Evolutionary conservation across 2,797 vertebrate species (phyloP).

Genomic region (Sebastes taczanowskii): DNA sequence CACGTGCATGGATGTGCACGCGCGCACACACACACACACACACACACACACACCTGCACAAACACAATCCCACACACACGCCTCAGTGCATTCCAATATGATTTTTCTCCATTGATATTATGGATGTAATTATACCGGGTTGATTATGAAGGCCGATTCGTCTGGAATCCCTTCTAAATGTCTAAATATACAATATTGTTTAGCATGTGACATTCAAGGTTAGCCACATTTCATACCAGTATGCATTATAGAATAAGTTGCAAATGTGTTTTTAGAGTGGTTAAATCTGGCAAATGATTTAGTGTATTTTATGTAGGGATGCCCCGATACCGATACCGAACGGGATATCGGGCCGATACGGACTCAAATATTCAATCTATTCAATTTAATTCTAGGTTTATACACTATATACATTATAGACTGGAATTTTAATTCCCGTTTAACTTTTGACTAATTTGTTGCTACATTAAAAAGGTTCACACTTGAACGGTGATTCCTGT

Average conservation of each 20-base stretch:
- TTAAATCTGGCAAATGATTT: not conserved
- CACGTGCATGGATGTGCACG: constrained; percentile 55
- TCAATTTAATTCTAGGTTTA: too few relatives aligned
- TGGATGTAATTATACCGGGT: constrained; percentile 80
- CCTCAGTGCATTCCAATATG: constrained; percentile 82
- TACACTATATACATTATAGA: too few relatives aligned
- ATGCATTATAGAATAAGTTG: constrained; percentile 5
- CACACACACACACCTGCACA: constrained; percentile 4
- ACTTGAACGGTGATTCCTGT: too few relatives aligned
- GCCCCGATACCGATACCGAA: too few relatives aligned
- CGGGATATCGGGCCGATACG: too few relatives aligned
- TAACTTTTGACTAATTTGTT: too few relatives aligned
- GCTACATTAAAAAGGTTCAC: too few relatives aligned
- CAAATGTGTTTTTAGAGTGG: not conserved
- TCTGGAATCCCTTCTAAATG: constrained; percentile 68
- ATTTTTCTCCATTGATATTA: constrained; percentile 81
- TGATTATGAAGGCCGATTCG: constrained; percentile 74
- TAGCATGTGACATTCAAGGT: constrained; percentile 18
- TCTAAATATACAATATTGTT: constrained; percentile 60
- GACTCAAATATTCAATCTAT: too few relatives aligned
- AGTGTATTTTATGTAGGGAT: not conserved
- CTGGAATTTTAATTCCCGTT: too few relatives aligned
- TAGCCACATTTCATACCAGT: constrained; percentile 15
- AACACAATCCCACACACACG: constrained; percentile 47
- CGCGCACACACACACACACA: constrained; percentile 20